Base-by-base conservation (phyloP, 2,888 invertebrate genomes). In the Zaprionus obscuricornis region DNA sequence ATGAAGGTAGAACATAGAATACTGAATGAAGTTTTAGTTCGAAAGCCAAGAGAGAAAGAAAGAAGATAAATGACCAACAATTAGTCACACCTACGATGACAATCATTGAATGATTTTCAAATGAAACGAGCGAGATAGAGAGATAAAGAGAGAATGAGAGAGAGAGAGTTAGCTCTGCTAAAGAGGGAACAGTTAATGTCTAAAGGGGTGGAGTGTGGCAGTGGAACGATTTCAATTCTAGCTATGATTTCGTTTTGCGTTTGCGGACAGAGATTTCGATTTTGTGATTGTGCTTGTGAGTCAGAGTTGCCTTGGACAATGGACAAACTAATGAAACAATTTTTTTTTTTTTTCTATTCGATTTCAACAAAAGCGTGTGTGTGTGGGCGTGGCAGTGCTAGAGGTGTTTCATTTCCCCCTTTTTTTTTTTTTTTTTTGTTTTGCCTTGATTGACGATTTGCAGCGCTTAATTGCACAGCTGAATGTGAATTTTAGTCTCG, bases 81-180 rank as follows among this genome's bases (percentile, higher is more conserved):
- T 82, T 82, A 85, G 81, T 82, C 85, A 82, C 81, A 82, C 81
- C 81, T 82, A 79, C 85, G 83, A 85, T 76, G 84, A 83, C 81
- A 85, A 79, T 79, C 78, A 84, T 60, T 60, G 81, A 77, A 68
- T 71, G 76, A 85, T 82, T 78, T 83, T 60, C 71, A 51, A 77
- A 66, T 58, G 56, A 63, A 55, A 59, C 47, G 58, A 52, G n/a
- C n/a, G n/a, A n/a, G n/a, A n/a, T n/a, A n/a, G n/a, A n/a, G n/a
- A n/a, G n/a, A n/a, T n/a, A 56, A 50, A 42, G 40, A 14, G 3
- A 10, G 4, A 29, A 3, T 0, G 22, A 18, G 8, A 1, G 27
- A 26, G 29, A 13, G 17, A 40, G 7, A 13, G 3, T n/a, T n/a
- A n/a, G n/a, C n/a, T n/a, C n/a, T n/a, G n/a, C n/a, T n/a, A n/a